A percentile compares a stretch with the other conserved stretches of the same genome.
phyloP scores from a whole-genome alignment of 2,113 vertebrate genomes.

The Balaeniceps rex region DNA sequence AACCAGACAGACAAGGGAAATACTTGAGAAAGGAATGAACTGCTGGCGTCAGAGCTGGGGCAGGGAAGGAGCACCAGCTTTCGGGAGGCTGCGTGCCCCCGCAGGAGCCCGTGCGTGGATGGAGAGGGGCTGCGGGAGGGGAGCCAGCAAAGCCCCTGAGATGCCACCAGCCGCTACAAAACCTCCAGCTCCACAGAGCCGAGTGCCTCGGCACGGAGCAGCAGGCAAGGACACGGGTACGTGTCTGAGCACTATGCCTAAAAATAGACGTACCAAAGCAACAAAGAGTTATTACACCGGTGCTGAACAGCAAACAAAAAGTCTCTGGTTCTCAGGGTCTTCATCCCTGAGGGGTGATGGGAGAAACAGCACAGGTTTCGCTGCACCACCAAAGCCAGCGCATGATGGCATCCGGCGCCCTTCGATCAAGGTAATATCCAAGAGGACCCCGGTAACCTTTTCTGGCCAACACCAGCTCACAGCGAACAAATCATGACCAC shows the following conservation, averaged over 20 bases:
- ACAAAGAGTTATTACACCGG: background rate
- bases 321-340: background rate
- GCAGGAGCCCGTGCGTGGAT: fast-evolving
- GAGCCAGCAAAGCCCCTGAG: background rate
- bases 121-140: background rate
- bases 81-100: background rate
- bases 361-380: background rate
- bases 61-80: background rate
- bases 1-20: background rate
- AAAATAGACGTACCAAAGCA: background rate
- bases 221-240: background rate
- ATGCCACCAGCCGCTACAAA: background rate
- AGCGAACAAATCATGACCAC: background rate
- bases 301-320: background rate
- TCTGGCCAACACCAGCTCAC: background rate
- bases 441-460: background rate
- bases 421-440: background rate
- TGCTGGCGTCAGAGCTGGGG: fast-evolving
- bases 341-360: background rate
- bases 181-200: background rate
- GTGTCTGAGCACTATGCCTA: background rate
- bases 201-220: background rate
- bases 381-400: background rate
- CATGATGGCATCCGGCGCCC: background rate
- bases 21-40: background rate